phyloP scores from a whole-genome alignment of 2,797 vertebrate genomes.

The Silurus lanzhouensis region DNA sequence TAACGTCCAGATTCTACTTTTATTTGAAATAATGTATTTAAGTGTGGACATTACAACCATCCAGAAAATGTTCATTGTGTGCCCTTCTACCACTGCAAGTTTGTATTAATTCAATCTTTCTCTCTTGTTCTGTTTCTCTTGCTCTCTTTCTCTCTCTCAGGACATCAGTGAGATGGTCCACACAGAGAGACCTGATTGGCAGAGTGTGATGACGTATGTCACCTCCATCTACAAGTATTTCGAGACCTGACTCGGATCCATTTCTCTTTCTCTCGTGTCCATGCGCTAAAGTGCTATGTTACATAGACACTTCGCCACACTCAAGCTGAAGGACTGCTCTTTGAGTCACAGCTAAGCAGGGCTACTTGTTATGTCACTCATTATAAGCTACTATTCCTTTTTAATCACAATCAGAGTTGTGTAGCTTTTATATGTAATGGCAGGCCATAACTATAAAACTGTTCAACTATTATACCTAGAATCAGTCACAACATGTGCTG shows the following conservation, averaged over 20 bases:
- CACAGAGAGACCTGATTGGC: constrained; percentile 86
- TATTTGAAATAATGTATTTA: neutral
- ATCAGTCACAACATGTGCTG: neutral
- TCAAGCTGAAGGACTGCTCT: constrained; percentile 6
- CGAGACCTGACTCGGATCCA: constrained; percentile 78
- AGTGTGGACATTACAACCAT: neutral
- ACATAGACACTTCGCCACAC: neutral
- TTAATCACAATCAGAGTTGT: constrained; percentile 28
- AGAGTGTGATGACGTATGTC: constrained; percentile 86
- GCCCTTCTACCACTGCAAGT: neutral
- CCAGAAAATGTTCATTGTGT: too few species aligned
- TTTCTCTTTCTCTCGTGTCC: neutral
- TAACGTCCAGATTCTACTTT: neutral
- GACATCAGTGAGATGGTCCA: constrained; percentile 88
- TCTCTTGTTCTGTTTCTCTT: neutral
- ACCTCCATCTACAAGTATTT: constrained; percentile 90
- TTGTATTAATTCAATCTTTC: neutral
- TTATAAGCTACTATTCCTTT: constrained; percentile 29
- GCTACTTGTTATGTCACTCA: neutral
- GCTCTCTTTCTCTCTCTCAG: constrained; percentile 62
- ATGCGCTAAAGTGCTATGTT: constrained; percentile 8
- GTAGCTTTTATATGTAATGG: constrained; percentile 19
- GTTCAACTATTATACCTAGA: neutral
- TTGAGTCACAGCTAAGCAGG: constrained; percentile 16
- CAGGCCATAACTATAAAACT: neutral